A percentile compares a stretch with the other conserved stretches of the same genome.
These are phyloP conservation scores for Lasioglossum malachurum DNA, from an alignment of 2,888 invertebrate species.

Conservation along the genomic window DNA sequence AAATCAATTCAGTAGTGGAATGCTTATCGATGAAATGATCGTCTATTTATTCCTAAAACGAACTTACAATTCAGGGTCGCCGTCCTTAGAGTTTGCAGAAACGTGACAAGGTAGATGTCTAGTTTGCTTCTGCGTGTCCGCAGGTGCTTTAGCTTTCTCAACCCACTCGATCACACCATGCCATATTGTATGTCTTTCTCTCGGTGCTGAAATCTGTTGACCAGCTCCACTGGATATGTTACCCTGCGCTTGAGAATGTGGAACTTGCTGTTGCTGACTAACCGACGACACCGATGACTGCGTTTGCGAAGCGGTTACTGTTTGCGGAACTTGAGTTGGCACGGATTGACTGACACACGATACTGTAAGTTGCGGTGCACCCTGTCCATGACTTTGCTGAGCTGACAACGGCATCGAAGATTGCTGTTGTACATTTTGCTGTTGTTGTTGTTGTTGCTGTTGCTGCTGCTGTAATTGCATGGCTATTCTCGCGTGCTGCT, in stretches of 20 bases:
- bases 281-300: conserved; percentile 76
- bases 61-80: conserved; percentile 93
- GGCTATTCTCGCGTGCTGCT: conserved; percentile 78
- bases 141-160: conserved; percentile 93
- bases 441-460: conserved; percentile 78
- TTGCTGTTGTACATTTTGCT: conserved; percentile 80
- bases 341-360: conserved; percentile 80
- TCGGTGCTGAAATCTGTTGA: conserved; percentile 83
- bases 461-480: conserved; percentile 76
- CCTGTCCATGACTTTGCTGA: conserved; percentile 77
- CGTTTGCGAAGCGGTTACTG: conserved; percentile 80
- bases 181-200: conserved; percentile 89
- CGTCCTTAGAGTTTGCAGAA: conserved; percentile 90
- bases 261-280: conserved; percentile 74
- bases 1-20: neutral
- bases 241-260: conserved; percentile 78
- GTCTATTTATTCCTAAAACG: neutral
- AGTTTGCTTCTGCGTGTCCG: conserved; percentile 91
- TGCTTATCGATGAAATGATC: neutral
- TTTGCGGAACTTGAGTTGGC: conserved; percentile 81
- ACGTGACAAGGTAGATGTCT: conserved; percentile 93
- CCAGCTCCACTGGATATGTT: conserved; percentile 76
- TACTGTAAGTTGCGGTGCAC: conserved; percentile 78
- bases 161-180: conserved; percentile 96
- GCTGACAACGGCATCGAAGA: conserved; percentile 81